Conservation (phyloP, 2,113 vertebrate genomes). For the Psammodynastes pulverulentus region DNA sequence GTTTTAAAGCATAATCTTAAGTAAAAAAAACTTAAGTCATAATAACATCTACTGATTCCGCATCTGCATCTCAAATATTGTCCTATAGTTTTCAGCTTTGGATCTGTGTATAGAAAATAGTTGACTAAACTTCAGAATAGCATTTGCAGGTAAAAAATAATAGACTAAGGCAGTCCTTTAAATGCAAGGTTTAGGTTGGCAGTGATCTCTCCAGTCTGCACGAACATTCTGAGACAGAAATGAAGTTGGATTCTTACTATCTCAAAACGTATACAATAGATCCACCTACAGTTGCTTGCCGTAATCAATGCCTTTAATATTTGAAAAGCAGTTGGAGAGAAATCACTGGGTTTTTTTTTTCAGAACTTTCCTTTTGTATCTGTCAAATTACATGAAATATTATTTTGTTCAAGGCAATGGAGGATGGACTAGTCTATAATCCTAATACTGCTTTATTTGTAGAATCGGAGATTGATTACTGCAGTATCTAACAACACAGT, state of each 20-base stretch:
- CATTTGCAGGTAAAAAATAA: not conserved
- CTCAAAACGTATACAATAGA: not conserved
- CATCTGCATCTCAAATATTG: not conserved
- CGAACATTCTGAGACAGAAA: not conserved
- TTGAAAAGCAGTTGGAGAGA: not conserved
- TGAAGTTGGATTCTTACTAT: not conserved
- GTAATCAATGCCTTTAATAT: not conserved
- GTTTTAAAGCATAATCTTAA: not conserved
- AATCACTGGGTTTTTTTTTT: not conserved
- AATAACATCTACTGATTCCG: not conserved
- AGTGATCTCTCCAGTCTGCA: not conserved
- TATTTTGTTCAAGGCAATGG: not conserved
- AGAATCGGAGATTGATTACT: constrained; percentile 86
- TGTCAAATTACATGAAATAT: not conserved
- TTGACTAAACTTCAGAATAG: not conserved
- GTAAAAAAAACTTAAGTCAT: not conserved
- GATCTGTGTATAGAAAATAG: not conserved
- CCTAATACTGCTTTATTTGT: constrained; percentile 39
- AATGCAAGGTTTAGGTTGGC: not conserved
- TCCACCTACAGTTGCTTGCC: not conserved
- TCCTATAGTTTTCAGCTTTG: not conserved
- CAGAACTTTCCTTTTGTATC: not conserved
- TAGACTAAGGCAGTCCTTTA: not conserved
- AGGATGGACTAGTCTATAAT: not conserved
- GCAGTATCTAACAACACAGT: constrained; percentile 89